phyloP scores from a whole-genome alignment of 2,113 vertebrate genomes.

The Guaruba guarouba region DNA sequence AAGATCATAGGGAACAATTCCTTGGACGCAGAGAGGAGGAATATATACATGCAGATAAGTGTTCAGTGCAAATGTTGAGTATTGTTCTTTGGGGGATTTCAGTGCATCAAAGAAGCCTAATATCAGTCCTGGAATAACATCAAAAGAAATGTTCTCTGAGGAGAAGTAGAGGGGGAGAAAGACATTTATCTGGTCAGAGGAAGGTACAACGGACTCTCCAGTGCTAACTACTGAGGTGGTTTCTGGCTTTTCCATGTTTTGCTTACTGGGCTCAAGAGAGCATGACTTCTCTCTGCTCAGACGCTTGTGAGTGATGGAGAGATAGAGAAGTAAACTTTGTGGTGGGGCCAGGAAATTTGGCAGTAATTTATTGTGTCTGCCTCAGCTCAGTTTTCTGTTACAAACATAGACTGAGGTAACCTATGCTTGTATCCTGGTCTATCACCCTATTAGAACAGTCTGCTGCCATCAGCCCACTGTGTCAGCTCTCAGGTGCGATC shows the following conservation, averaged over 20 bases:
- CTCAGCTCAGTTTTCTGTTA: background rate
- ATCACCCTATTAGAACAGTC: accelerated
- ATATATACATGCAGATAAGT: constrained; percentile 18
- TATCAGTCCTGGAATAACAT: constrained; percentile 23
- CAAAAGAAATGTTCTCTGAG: background rate
- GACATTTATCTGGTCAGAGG: background rate
- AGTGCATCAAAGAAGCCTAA: constrained; percentile 10
- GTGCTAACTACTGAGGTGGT: background rate
- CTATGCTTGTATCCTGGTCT: background rate
- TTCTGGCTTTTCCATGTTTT: background rate
- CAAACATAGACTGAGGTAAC: background rate
- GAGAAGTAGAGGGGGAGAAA: background rate
- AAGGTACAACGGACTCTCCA: background rate
- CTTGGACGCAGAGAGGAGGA: constrained; percentile 22
- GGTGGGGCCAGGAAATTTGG: background rate
- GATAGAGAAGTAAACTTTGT: background rate
- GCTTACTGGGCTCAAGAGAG: background rate
- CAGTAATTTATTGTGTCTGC: background rate
- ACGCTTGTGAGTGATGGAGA: background rate
- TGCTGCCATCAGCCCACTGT: background rate
- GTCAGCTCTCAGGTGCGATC: accelerated
- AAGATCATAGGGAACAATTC: constrained; percentile 18
- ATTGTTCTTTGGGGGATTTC: constrained; percentile 23
- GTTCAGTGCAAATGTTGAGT: background rate
- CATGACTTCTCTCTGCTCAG: background rate